Evolutionary conservation across 64 coral and sea anemone genomes (phyloP).

Genomic region (Montipora foliosa): DNA sequence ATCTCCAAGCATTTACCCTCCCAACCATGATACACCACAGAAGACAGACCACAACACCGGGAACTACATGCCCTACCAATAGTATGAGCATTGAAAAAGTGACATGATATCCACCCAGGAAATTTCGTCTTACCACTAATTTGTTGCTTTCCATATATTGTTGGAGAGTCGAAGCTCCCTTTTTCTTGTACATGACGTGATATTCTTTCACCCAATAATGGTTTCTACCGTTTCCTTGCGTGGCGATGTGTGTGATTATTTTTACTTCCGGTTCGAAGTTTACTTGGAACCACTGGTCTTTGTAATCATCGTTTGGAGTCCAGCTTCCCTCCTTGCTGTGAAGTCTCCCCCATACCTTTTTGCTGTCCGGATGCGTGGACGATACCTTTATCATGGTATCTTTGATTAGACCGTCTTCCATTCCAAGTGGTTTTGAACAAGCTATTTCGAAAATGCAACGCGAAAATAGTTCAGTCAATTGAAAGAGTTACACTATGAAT

Average conservation of each 20-base stretch:
- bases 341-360: conserved; percentile 32
- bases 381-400: conserved; percentile 40
- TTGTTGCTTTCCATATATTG: conserved; percentile 47
- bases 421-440: conserved; percentile 67
- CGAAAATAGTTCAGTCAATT: not conserved
- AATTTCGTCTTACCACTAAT: conserved; percentile 21
- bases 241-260: conserved; percentile 59
- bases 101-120: not conserved
- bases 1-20: no score
- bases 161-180: not conserved
- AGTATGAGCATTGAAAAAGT: not conserved
- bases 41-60: no score
- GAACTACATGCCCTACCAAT: no score
- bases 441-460: conserved; percentile 7
- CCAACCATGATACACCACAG: no score
- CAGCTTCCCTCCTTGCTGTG: conserved; percentile 30
- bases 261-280: conserved; percentile 61
- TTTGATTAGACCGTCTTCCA: conserved; percentile 52
- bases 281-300: conserved; percentile 58
- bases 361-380: not conserved
- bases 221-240: conserved; percentile 39
- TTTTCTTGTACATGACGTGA: conserved; percentile 45
- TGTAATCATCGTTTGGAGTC: conserved; percentile 42
- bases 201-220: conserved; percentile 74
- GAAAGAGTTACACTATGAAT: not conserved